Evolutionary conservation across 2,888 invertebrate genomes (phyloP), one percentile per base, ranked within the genome.

Genomic region (Drosophila emarginata): DNA sequence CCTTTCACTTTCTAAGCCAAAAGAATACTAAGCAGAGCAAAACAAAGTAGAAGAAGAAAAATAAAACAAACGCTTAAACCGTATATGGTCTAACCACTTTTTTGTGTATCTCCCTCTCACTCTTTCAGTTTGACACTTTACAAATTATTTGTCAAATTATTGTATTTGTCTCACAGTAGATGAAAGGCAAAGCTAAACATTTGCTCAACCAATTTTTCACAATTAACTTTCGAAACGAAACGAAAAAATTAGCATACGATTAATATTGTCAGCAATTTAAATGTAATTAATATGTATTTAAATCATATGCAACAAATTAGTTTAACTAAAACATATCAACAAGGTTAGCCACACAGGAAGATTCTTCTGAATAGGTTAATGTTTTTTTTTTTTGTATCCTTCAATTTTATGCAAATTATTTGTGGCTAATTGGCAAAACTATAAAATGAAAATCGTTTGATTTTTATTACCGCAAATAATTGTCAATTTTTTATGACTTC

Each of bases 201-300:
- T 80, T 84, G 84, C 72, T 51, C 58, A 70, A 57, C 59, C 75
- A 77, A 84, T 82, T 82, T 87, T 84, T 85, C 79, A 85, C 76
- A 78, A 83, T 87, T 85, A 76, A 79, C 79, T 81, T 82, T 74
- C 63, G 23, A 67, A 59, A 56, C 71, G 72, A 62, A 71, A 50
- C 67, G 62, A 71, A 70, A 66, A 63, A 76, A 78, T 78, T 57
- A 66, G 74, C 72, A 45, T 56, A 23, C 73, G 66, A 69, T 72
- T 76, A 70, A 72, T 76, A 53, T 65, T 59, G 50, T 11, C 14
- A 28, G 65, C 45, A 71, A 77, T 81, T 84, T 69, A 77, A 81
- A 79, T 71, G 60, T 62, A 80, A 78, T 84, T 71, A 67, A 79
- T 76, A 74, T 74, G 52, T 56, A 78, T 80, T 78, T 66, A 80